Percentiles rank a stretch among this genome's conserved stretches.
Conservation (phyloP, 2,113 vertebrate genomes). For the Fukomys damarensis region DNA sequence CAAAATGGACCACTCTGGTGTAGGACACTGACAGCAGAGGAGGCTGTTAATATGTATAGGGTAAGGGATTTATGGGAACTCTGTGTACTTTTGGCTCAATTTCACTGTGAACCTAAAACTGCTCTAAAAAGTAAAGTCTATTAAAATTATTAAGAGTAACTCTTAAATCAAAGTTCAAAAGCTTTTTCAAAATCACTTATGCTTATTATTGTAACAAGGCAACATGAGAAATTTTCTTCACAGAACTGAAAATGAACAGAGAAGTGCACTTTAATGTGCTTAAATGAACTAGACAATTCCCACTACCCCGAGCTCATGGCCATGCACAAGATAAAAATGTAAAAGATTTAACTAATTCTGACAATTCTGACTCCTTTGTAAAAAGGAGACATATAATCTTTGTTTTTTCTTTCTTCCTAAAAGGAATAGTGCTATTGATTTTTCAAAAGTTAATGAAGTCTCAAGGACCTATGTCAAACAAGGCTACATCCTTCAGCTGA, state of each 20-base stretch:
- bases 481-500: constrained; percentile 29
- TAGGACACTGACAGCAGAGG: background rate
- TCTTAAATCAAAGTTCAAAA: constrained; percentile 60
- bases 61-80: background rate
- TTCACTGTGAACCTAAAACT: constrained; percentile 34
- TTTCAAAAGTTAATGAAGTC: constrained; percentile 50
- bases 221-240: constrained; percentile 53
- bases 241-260: constrained; percentile 37
- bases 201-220: constrained; percentile 19
- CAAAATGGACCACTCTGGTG: background rate
- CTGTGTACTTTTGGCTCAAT: constrained; percentile 39
- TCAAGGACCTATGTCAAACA: constrained; percentile 53
- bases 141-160: constrained; percentile 29
- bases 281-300: constrained; percentile 17
- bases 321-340: constrained; percentile 25
- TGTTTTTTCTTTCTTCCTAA: background rate
- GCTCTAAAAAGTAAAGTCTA: constrained; percentile 48
- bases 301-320: constrained; percentile 22
- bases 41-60: background rate
- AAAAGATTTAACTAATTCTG: constrained; percentile 41
- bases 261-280: constrained; percentile 33
- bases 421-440: constrained; percentile 33
- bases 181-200: constrained; percentile 44
- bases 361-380: constrained; percentile 47
- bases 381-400: background rate